Conservation (phyloP, 2,888 invertebrate genomes). For the Mesorhabditis sp. region DNA sequence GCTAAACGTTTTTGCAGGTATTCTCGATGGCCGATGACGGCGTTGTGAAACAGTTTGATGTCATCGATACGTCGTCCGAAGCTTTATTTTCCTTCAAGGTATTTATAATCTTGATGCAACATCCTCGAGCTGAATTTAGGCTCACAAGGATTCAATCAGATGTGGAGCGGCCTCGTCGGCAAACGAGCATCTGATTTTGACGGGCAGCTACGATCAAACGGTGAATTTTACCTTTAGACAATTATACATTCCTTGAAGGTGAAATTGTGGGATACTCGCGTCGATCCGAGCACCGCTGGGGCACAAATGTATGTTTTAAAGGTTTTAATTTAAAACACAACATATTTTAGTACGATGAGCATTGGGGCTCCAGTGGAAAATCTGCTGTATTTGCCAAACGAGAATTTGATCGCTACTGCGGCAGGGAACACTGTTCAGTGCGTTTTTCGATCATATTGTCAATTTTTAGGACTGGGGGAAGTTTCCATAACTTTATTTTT, state of each 20-base stretch:
- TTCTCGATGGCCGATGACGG: conserved; percentile 53
- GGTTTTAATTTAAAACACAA: background rate
- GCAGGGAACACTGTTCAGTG: conserved; percentile 62
- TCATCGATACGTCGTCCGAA: conserved; percentile 30
- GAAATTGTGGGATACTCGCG: conserved; percentile 75
- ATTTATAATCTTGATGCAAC: background rate
- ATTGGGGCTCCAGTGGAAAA: conserved; percentile 88
- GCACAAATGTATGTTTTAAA: conserved; percentile 11
- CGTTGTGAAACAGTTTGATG: conserved; percentile 42
- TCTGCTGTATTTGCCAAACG: conserved; percentile 79
- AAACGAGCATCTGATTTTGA: conserved; percentile 43
- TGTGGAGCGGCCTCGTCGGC: conserved; percentile 33
- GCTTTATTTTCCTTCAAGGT: conserved; percentile 12
- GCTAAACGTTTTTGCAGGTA: conserved; percentile 8
- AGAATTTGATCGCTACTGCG: conserved; percentile 83
- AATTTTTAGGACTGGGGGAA: background rate
- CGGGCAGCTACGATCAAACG: conserved; percentile 53
- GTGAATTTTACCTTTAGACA: conserved; percentile 10
- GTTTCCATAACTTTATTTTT: background rate
- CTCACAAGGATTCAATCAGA: conserved; percentile 49
- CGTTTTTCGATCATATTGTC: conserved; percentile 8
- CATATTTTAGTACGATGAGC: conserved; percentile 64
- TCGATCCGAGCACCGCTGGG: conserved; percentile 19
- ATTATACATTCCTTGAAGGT: conserved; percentile 63
- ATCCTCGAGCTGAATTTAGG: conserved; percentile 19